Base-by-base conservation (phyloP, 2,888 invertebrate genomes). In the Criorhina ranunculi region DNA sequence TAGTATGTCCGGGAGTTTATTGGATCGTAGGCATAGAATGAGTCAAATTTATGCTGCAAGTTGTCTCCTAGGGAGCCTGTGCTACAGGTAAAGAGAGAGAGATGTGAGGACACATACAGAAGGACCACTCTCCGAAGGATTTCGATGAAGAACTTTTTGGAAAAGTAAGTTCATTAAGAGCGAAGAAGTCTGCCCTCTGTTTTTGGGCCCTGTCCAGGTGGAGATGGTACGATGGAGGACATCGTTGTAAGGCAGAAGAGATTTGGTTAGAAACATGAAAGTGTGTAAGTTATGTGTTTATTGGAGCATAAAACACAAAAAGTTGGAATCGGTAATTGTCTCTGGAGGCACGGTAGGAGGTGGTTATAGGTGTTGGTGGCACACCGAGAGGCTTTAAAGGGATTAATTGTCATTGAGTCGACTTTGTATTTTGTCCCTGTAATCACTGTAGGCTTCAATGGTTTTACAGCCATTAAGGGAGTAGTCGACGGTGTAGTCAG, bases 101-200 rank as follows among this genome's bases (percentile, higher is more conserved):
- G n/a, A n/a, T n/a, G n/a, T n/a, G n/a, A 24, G 24, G 24, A 24
- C 24, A 24, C 24, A 24, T 4, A 24, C 24, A 24, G 24, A 24
- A 4, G 24, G 2, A 24, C 24, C 42, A 62, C 76, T 85, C 75
- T 75, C 24, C 8, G 37, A 69, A 85, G 69, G 69, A 75, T 85
- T 85, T 70, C 44, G 29, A n/a, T 62, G 55, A 51, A 64, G 24
- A 83, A 83, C 51, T 85, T 83, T 83, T 75, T 51, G 51, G 37
- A 9, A 9, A 64, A 44, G 62, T 40, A 4, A 79, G 69, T 85
- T 85, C 83, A 85, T 79, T 85, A 85, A 75, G n/a, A n/a, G 76
- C 24, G 53, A 70, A 66, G 33, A 6, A 83, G 67, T 67, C 62
- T 73, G n/a, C n/a, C 46, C 31, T 15, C 2, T 0, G 8, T 9